Conservation (phyloP, 2,797 vertebrate genomes). For the Gadopsis bispinosus region DNA sequence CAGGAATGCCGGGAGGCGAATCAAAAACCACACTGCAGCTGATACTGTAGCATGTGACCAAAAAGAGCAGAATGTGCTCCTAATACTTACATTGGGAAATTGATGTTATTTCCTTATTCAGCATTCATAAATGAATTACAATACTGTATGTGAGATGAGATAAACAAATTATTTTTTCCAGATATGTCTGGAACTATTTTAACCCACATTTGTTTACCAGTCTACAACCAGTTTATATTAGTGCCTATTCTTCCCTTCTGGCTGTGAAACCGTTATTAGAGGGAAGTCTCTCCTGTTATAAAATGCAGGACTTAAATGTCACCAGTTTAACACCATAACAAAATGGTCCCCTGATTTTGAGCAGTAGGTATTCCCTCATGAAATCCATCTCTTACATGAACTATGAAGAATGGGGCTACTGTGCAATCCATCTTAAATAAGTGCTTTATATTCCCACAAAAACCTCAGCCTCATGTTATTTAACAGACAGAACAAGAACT, state of each 20-base stretch:
- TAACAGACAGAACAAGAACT: neutral
- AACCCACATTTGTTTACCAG: neutral
- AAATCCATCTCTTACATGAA: conserved; percentile 27
- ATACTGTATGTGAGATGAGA: neutral
- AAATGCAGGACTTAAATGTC: conserved; percentile 26
- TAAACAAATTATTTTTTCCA: conserved; percentile 8
- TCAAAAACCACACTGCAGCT: conserved; percentile 40
- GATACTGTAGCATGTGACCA: conserved; percentile 11
- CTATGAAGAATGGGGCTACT: neutral
- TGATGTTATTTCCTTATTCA: conserved; percentile 10
- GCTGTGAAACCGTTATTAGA: neutral
- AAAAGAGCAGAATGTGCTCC: neutral
- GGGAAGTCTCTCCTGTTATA: neutral
- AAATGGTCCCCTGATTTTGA: conserved; percentile 14
- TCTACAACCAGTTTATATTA: neutral
- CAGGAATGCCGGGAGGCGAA: conserved; percentile 29
- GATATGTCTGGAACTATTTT: neutral
- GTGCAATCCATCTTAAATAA: neutral
- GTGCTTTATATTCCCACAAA: conserved; percentile 4
- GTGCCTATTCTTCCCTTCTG: neutral
- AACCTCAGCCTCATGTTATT: neutral
- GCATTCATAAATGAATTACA: neutral
- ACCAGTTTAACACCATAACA: conserved; percentile 21
- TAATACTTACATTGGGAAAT: neutral
- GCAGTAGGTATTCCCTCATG: conserved; percentile 18